Base-by-base conservation (phyloP, 37 sponge, comb jelly and placozoan species). In the Diacarnus erythraeanus region DNA sequence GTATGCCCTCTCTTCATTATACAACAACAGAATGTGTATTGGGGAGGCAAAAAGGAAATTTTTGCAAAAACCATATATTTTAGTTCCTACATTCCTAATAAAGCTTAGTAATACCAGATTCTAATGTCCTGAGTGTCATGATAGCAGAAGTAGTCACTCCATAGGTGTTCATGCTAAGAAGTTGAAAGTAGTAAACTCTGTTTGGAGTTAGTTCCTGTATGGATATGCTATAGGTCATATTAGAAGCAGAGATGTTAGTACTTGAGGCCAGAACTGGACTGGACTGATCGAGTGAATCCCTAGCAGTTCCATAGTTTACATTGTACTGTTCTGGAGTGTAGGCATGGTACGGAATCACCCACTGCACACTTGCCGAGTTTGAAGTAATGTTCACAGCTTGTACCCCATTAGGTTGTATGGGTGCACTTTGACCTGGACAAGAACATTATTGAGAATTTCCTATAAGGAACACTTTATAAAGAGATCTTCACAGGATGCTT, bases 301-400 rank as follows among this genome's bases (percentile, higher is more conserved):
- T 35, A 0, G 12, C 38, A 18, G 74, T 72, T 4, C 82, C 82
- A 82, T 60, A 82, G 38, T 59, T 27, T 2, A 82, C 33, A 4
- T 10, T 34, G 44, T 82, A 82, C 35, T 57, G 25, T 34, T 82
- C 81, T 57, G 71, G 60, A 60, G 69, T 80, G 59, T 70, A 70
- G 23, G 81, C 43, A 29, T 57, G 69, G 42, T 70, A 34, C 10
- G 30, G 31, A 1, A 64, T 31, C 33, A 47, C 54, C 78, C 78
- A 78, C 63, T 66, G 33, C 36, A 78, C 27, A 36, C 22, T 36
- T 15, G 47, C 66, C 30, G 78, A 66, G 78, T 26, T 64, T 30
- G 78, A 63, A 65, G 63, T 43, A 10, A 66, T 51, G 42, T 65
- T 60, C 38, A 34, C 30, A 27, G 27, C 51, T 26, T 36, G 31